These are phyloP conservation scores for Magallana angulata DNA, from an alignment of 1,140 invertebrate species.

Conservation along the genomic window DNA sequence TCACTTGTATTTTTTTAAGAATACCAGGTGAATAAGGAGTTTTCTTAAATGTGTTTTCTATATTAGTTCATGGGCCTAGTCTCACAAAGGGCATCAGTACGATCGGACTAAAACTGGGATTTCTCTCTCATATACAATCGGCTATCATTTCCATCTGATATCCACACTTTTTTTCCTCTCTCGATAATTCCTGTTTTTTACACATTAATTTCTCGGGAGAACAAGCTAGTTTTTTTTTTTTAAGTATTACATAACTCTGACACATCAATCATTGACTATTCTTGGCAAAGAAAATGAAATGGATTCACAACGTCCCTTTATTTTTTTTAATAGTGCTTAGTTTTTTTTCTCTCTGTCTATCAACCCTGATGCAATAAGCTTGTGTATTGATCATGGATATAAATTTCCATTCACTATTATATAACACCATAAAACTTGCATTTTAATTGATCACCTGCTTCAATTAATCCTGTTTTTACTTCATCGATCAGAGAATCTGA, in stretches of 20 bases:
- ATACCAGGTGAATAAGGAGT: too few species aligned
- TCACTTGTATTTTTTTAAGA: not conserved
- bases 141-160: not conserved
- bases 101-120: too few species aligned
- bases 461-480: constrained; percentile 28
- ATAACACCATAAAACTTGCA: constrained; percentile 4
- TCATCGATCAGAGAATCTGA: constrained; percentile 27
- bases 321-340: constrained; percentile 1
- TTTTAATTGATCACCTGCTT: constrained; percentile 25
- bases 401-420: constrained; percentile 35
- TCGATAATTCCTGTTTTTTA: not conserved
- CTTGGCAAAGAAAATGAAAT: constrained; percentile 34
- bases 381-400: constrained; percentile 15
- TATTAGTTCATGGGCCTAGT: too few species aligned
- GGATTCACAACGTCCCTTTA: not conserved
- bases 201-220: constrained; percentile 28
- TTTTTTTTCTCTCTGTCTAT: not conserved
- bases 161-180: not conserved
- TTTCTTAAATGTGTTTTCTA: too few species aligned
- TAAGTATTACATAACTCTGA: constrained; percentile 2
- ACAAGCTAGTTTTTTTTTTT: not conserved
- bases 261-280: constrained; percentile 7
- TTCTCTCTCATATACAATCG: not conserved
- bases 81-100: too few species aligned
- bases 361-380: not conserved